Evolutionary conservation across 2,113 vertebrate species (phyloP).

Genomic region (Spilogale gracilis): DNA sequence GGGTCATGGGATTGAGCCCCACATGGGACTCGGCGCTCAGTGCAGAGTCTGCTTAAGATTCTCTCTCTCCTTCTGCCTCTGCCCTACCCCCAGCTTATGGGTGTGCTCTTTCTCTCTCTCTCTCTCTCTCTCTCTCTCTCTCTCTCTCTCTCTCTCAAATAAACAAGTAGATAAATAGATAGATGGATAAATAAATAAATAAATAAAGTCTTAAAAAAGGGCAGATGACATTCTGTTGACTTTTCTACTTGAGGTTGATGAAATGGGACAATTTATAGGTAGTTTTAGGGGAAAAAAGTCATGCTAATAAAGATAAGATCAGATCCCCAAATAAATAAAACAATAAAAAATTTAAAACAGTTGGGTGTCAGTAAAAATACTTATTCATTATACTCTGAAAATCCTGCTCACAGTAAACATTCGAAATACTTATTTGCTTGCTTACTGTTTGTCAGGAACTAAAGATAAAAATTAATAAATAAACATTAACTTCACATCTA

Average conservation of each 20-base stretch:
- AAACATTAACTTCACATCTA: background rate
- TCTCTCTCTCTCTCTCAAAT: background rate
- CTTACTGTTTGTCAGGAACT: background rate
- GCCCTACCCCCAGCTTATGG: background rate
- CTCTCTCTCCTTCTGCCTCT: background rate
- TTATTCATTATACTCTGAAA: background rate
- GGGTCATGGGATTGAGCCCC: background rate
- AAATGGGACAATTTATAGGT: background rate
- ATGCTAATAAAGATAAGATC: background rate
- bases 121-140: background rate
- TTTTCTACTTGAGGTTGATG: background rate
- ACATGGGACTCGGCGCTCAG: background rate
- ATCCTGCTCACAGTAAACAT: background rate
- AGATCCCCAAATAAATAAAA: background rate
- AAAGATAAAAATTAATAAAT: background rate
- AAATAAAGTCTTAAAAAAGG: background rate
- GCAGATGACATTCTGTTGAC: background rate
- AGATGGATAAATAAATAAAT: too few species aligned
- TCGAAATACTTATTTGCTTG: background rate
- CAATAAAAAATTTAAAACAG: background rate
- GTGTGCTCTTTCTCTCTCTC: too few species aligned
- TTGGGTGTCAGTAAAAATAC: background rate
- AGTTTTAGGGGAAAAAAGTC: background rate
- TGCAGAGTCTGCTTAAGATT: background rate
- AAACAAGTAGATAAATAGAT: too few species aligned